Base-by-base conservation (phyloP, 2,888 invertebrate genomes). In the Andrena haemorrhoa region DNA sequence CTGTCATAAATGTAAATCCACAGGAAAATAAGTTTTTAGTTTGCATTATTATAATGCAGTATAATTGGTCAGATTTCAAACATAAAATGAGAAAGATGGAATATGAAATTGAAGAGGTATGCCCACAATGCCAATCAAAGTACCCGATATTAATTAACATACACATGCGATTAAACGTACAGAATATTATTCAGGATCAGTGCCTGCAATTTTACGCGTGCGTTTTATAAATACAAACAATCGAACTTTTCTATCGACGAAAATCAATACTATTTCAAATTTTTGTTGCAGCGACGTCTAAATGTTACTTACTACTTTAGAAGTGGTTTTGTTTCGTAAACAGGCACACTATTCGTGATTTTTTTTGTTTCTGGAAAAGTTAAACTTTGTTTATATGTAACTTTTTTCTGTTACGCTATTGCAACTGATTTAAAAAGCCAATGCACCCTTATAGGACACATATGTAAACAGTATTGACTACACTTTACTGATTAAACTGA, bases 11-110 rank as follows among this genome's bases (percentile, higher is more conserved):
- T 83, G 75, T 82, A 77, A 82, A 81, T 73, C 58, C n/a, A 71
- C 71, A 69, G 75, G 51, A 77, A 82, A 83, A 83, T 82, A 83
- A 83, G 77, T 82, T 83, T 83, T 83, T 76, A 73, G 73, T 53
- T 79, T 75, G 77, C 63, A 78, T 82, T 82, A 82, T 77, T 78
- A 70, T 73, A 78, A 78, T 75, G 68, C 63, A 75, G 71, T 74
- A 64, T 74, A 82, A 77, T 82, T 78, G 77, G 71, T 71, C 74
- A 72, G 74, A 74, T 82, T 68, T 83, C 60, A 74, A 74, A 75
- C 72, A 80, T 80, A 70, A 82, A 78, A 77, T 71, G 68, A 51
- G 29, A 66, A 74, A 75, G 72, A 75, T 71, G 60, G 72, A 64
- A 75, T 60, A 65, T 60, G 69, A 75, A 83, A 75, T 82, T 83